Evolutionary conservation across 2,888 invertebrate genomes (phyloP), one percentile per base, ranked within the genome.

Genomic region (Dolomedes plantarius): DNA sequence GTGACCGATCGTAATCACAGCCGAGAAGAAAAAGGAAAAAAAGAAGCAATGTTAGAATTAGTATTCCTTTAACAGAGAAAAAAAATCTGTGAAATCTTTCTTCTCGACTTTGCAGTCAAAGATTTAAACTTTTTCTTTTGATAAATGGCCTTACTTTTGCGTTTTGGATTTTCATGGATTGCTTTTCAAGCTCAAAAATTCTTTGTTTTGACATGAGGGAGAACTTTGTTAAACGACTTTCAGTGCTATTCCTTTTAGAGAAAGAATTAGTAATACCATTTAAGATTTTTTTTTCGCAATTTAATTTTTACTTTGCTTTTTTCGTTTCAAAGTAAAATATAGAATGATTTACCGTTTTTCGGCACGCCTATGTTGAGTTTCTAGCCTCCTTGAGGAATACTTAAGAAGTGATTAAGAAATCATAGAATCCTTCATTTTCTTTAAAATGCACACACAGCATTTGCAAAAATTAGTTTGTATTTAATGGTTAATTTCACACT

Each of bases 141-240:
- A 76, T 76, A 65, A 65, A 76, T 76, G 67, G 67, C 31, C 41
- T 76, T 76, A 67, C 67, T 76, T 76, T 46, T 76, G 76, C 76
- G 41, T 76, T 76, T 73, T 73, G 36, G 56, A 62, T 62, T 73
- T 73, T 62, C 23, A 28, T 29, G 56, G 73, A 56, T 56, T 67
- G 46, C 29, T 67, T 76, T 41, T 67, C 31, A 41, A 46, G 65
- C 46, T 62, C 41, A 1, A 23, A 32, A 76, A 67, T 32, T 76
- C 76, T 76, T 76, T 76, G 76, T 76, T 67, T 76, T 28, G 67
- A 76, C 65, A 76, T 65, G 23, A 31, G 23, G 67, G 46, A 67
- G 67, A 67, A 76, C 67, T 67, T 50, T 67, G 46, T 27, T 50
- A 65, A 67, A 68, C 31, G 31, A 50, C 41, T 27, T 46, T 65